A percentile compares a stretch with the other conserved stretches of the same genome.
Conservation (phyloP, 2,888 invertebrate genomes). For the Zootermopsis nevadensis region DNA sequence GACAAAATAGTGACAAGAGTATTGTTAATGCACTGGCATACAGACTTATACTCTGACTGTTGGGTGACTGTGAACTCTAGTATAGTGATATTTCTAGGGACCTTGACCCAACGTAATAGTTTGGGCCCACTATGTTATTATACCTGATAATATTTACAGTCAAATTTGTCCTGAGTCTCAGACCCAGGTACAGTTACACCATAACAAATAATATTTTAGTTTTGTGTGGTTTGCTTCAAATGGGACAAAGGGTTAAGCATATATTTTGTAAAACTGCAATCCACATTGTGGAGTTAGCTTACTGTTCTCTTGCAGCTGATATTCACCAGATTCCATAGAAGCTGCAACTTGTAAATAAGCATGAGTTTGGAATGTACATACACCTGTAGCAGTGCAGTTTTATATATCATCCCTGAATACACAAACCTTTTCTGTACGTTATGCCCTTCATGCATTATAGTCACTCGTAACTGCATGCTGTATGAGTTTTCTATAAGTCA, state of each 20-base stretch:
- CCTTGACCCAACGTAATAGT: no score
- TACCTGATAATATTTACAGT: no score
- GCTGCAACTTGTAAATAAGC: not conserved
- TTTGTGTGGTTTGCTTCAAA: not conserved
- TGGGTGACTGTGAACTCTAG: no score
- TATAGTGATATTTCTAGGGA: no score
- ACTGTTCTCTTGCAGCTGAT: not conserved
- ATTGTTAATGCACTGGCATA: no score
- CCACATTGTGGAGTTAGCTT: not conserved
- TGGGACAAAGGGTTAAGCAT: not conserved
- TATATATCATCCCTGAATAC: not conserved
- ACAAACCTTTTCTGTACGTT: not conserved
- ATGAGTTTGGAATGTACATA: not conserved
- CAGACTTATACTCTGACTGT: no score
- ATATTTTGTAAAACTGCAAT: not conserved
- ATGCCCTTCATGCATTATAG: not conserved
- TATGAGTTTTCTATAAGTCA: not conserved
- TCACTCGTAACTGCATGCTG: not conserved
- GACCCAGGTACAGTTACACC: no score
- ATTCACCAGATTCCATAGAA: slow-evolving; percentile 19
- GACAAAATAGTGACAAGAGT: no score
- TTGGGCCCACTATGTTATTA: no score
- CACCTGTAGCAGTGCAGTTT: not conserved
- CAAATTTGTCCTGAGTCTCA: no score
- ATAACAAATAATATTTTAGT: no score